Evolutionary conservation across 2,888 invertebrate species (phyloP).

Genomic region (Drosophila nr. medialis): DNA sequence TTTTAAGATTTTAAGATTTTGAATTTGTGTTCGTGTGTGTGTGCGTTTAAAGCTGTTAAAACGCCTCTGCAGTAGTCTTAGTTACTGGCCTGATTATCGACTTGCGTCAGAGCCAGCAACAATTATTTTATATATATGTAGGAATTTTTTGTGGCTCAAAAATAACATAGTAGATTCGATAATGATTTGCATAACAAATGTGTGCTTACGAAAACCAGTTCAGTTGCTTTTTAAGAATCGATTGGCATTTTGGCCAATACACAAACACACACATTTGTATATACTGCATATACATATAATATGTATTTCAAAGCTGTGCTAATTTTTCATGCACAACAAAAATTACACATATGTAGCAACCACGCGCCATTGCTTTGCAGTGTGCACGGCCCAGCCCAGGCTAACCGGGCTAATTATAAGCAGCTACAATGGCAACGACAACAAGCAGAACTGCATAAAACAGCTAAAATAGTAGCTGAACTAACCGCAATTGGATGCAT

Average conservation of each 20-base stretch:
- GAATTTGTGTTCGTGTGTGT: not conserved
- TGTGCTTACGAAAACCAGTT: constrained; percentile 63
- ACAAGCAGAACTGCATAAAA: constrained; percentile 21
- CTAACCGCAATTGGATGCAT: constrained; percentile 20
- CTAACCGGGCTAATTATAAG: constrained; percentile 62
- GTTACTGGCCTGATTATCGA: constrained; percentile 22
- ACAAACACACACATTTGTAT: constrained; percentile 13
- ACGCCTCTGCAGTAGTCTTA: constrained; percentile 25
- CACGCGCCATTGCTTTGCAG: constrained; percentile 39
- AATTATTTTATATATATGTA: constrained; percentile 7
- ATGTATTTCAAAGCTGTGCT: constrained; percentile 55
- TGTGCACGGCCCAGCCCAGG: constrained; percentile 29
- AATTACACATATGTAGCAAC: constrained; percentile 64
- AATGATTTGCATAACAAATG: constrained; percentile 63
- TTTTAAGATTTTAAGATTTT: constrained; percentile 11
- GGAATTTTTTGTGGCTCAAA: constrained; percentile 18
- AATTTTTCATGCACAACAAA: constrained; percentile 63
- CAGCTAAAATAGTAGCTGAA: constrained; percentile 19
- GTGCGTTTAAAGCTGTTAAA: constrained; percentile 2
- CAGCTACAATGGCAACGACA: constrained; percentile 23
- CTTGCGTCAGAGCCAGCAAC: constrained; percentile 48
- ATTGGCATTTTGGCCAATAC: constrained; percentile 47
- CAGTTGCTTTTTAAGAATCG: constrained; percentile 60
- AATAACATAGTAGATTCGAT: constrained; percentile 33
- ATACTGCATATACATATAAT: constrained; percentile 33